Evolutionary conservation across 1,140 invertebrate genomes (phyloP), one percentile per base, ranked within the genome.

Genomic region (Solen grandis): DNA sequence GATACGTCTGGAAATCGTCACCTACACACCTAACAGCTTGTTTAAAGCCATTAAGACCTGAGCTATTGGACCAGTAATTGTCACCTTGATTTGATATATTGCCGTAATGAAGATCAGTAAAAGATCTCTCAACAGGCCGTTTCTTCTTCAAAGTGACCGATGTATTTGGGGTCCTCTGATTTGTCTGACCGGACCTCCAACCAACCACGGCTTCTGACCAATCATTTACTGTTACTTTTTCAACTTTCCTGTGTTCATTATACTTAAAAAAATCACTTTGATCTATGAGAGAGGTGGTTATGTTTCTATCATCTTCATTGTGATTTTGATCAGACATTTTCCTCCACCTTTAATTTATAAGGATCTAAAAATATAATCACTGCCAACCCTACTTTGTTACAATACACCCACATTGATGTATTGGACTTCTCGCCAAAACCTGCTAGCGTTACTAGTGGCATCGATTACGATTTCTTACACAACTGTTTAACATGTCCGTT

Each of bases 181-280:
- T 73, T 14, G 84, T 78, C 29, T 59, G 77, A 13, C 81, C 36
- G 0, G 77, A 16, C 27, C 80, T 84, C 88, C 88, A 89, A 35
- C 85, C 85, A 5, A 54, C 72, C 2, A 87, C 81, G 1, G 83
- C 84, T 63, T 89, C 87, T 35, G 62, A 46, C 85, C 85, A 89
- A 36, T 86, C 85, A 69, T 82, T 60, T 16, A 82, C 36, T 52
- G n/a, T 29, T 5, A 55, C 5, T 65, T 76, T 62, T 68, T 75
- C 27, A 73, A 52, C 14, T 65, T 65, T 70, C 46, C 14, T 35
- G 36, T 52, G 75, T 69, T 55, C 75, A 5, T 36, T 36, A 72
- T 84, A 46, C 62, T 83, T 78, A 25, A 27, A 19, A 27, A 77
- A 31, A 46, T 84, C 81, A 78, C 83, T 81, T 13, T 82, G 55